Conservation (phyloP, 2,797 vertebrate genomes). For the Danio kyathit region DNA sequence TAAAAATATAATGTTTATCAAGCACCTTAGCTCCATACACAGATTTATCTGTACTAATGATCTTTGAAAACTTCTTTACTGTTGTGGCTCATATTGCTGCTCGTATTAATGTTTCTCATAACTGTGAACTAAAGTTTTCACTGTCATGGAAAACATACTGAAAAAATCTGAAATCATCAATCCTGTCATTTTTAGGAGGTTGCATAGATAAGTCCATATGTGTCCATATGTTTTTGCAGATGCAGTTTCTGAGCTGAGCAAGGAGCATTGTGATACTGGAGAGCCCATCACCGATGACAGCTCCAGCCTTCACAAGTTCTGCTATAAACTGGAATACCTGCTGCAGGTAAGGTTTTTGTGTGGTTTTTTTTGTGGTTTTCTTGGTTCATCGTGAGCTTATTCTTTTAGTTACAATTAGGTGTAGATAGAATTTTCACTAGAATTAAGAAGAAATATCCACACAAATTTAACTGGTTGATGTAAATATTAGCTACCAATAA, state of each 20-base stretch:
- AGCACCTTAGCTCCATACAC: no score
- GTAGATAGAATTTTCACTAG: background rate
- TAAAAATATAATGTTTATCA: no score
- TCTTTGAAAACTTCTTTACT: no score
- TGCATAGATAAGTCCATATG: background rate
- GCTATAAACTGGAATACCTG: constrained; percentile 95
- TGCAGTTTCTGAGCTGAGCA: constrained; percentile 89
- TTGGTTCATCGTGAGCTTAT: background rate
- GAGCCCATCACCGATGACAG: constrained; percentile 95
- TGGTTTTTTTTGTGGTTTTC: background rate
- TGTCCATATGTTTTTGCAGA: constrained; percentile 72
- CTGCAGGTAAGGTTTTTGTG: constrained; percentile 85
- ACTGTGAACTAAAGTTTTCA: background rate
- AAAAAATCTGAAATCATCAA: background rate
- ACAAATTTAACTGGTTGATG: background rate
- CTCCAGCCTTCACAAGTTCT: constrained; percentile 91
- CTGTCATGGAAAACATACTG: background rate
- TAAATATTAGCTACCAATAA: background rate
- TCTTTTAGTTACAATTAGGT: background rate
- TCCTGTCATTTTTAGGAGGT: background rate
- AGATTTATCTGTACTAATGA: no score
- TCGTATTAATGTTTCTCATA: background rate
- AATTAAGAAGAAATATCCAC: background rate
- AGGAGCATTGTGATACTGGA: constrained; percentile 87
- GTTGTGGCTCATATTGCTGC: background rate